phyloP scores from a whole-genome alignment of 2,113 vertebrate genomes.

The Zingel zingel region DNA sequence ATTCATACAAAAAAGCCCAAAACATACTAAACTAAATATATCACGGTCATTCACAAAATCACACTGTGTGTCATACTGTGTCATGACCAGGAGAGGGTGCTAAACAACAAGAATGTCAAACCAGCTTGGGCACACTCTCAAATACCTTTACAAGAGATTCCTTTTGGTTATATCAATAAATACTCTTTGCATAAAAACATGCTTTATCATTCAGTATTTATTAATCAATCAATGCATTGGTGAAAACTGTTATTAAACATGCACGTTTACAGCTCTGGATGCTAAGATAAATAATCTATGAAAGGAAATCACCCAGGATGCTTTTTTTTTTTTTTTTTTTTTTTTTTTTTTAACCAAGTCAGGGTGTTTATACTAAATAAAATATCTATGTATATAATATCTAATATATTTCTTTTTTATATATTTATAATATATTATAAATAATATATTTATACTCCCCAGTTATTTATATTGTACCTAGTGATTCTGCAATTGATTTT shows the following conservation, averaged over 20 bases:
- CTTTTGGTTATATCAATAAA: not conserved
- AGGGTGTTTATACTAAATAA: not conserved
- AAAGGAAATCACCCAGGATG: not conserved
- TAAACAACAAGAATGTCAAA: slow-evolving; percentile 5
- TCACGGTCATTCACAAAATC: not conserved
- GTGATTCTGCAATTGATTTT: not conserved
- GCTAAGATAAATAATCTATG: not conserved
- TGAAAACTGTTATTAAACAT: not conserved
- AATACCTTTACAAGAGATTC: not conserved
- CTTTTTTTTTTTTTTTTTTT: not conserved
- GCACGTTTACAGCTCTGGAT: not conserved
- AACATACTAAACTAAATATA: not conserved
- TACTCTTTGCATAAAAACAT: not conserved
- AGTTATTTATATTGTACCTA: not conserved
- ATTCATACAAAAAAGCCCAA: not conserved
- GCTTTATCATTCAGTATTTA: not conserved
- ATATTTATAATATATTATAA: too few relatives aligned
- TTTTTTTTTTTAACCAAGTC: not conserved
- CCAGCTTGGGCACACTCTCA: not conserved
- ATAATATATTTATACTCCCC: too few relatives aligned
- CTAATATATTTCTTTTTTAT: too few relatives aligned
- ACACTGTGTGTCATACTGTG: not conserved
- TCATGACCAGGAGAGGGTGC: slow-evolving; percentile 29
- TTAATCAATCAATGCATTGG: not conserved
- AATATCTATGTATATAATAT: too few relatives aligned